A percentile compares a stretch with the other conserved stretches of the same genome.
phyloP scores from a whole-genome alignment of 2,113 vertebrate genomes.

The Corythornis vintsioides region DNA sequence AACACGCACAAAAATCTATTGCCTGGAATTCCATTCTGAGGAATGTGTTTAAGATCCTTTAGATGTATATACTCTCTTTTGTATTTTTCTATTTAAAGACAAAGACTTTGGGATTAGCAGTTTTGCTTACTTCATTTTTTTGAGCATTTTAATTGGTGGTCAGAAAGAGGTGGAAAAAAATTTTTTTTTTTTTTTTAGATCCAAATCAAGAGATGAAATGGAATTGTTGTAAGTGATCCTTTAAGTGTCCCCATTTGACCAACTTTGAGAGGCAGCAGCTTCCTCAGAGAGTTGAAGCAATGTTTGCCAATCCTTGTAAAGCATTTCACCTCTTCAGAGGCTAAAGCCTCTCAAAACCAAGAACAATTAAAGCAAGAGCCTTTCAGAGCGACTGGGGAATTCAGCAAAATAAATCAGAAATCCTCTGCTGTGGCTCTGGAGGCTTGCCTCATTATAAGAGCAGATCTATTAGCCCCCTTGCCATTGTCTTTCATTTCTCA shows the following conservation, averaged over 20 bases:
- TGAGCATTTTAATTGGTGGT: neutral
- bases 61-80: neutral
- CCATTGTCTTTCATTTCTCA: constrained; percentile 88
- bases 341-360: constrained; percentile 81
- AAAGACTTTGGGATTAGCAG: neutral
- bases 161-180: neutral
- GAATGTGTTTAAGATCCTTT: neutral
- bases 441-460: constrained; percentile 82
- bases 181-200: neutral
- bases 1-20: neutral
- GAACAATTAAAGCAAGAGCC: constrained; percentile 85
- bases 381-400: constrained; percentile 79
- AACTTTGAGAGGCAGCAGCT: constrained; percentile 65
- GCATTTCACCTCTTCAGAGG: constrained; percentile 80
- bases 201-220: constrained; percentile 13
- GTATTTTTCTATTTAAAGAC: neutral
- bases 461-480: constrained; percentile 85
- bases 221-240: constrained; percentile 49
- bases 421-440: constrained; percentile 77
- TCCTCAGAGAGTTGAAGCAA: constrained; percentile 63
- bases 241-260: constrained; percentile 58
- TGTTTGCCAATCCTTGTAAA: constrained; percentile 79
- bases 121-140: constrained; percentile 3
- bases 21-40: constrained; percentile 12
- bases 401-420: constrained; percentile 84